phyloP scores from a whole-genome alignment of 2,113 vertebrate species.

The Prunella himalayana region DNA sequence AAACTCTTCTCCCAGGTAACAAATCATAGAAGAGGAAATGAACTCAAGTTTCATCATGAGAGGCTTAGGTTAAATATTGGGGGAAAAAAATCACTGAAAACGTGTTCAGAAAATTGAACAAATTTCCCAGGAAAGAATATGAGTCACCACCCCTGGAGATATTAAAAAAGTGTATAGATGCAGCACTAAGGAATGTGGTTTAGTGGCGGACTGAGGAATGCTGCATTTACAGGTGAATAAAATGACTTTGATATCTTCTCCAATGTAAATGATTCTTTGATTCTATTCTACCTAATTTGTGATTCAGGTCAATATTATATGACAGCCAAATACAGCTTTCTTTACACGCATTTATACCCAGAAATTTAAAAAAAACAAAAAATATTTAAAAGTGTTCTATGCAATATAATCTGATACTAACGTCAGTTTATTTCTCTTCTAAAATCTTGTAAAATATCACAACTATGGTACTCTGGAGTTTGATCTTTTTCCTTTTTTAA shows the following conservation, averaged over 20 bases:
- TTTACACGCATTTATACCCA: background rate
- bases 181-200: background rate
- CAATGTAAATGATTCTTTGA: background rate
- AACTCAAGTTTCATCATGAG: background rate
- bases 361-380: background rate
- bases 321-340: background rate
- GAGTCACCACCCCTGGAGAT: background rate
- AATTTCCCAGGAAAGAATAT: background rate
- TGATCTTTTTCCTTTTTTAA: background rate
- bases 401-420: slow-evolving; percentile 14
- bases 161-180: background rate
- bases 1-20: background rate
- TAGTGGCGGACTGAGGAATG: background rate
- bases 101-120: background rate
- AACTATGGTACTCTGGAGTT: background rate
- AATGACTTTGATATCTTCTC: background rate
- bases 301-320: background rate
- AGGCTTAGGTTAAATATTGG: background rate
- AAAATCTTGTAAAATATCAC: slow-evolving; percentile 33
- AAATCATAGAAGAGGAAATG: background rate
- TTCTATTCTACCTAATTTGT: background rate
- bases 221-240: background rate
- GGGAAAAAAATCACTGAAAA: background rate
- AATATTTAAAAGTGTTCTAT: background rate
- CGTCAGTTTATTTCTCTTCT: slow-evolving; percentile 2